Percentiles rank a stretch among this genome's conserved stretches.
Evolutionary conservation across 2,888 invertebrate genomes (phyloP).

Genomic region (Acanthacorydalis orientalis): DNA sequence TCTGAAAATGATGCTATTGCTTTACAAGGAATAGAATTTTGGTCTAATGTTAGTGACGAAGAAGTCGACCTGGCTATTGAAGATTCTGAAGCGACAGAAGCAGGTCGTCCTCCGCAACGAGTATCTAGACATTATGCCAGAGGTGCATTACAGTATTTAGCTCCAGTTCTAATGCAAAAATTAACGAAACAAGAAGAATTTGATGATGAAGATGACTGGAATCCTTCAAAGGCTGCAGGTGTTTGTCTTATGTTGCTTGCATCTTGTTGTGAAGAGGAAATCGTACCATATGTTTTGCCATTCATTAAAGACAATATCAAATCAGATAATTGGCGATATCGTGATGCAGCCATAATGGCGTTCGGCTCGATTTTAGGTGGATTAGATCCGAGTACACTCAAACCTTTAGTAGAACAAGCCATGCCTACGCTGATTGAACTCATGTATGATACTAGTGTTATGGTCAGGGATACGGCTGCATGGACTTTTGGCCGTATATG

Average conservation of each 20-base stretch:
- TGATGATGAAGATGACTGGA: constrained; percentile 99
- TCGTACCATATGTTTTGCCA: constrained; percentile 88
- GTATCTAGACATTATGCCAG: constrained; percentile 96
- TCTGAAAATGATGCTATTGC: constrained; percentile 91
- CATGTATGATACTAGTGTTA: constrained; percentile 87
- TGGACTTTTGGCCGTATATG: constrained; percentile 98
- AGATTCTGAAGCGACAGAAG: constrained; percentile 84
- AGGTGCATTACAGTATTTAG: constrained; percentile 87
- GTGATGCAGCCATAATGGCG: constrained; percentile 92
- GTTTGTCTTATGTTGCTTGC: constrained; percentile 97
- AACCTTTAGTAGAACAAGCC: constrained; percentile 89
- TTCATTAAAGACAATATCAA: constrained; percentile 93
- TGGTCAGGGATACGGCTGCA: constrained; percentile 91
- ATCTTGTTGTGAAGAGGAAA: constrained; percentile 92
- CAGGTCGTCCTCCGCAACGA: constrained; percentile 78
- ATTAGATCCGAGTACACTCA: constrained; percentile 69
- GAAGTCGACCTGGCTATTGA: constrained; percentile 93
- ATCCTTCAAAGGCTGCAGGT: constrained; percentile 96
- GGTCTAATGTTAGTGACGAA: constrained; percentile 99
- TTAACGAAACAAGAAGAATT: constrained; percentile 93
- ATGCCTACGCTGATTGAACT: constrained; percentile 89
- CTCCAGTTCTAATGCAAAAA: constrained; percentile 85
- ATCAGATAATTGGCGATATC: constrained; percentile 74
- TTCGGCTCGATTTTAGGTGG: constrained; percentile 51
- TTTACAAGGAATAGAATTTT: constrained; percentile 98